Base-by-base conservation (phyloP, 2,113 vertebrate species). In the Rhinopithecus roxellana region DNA sequence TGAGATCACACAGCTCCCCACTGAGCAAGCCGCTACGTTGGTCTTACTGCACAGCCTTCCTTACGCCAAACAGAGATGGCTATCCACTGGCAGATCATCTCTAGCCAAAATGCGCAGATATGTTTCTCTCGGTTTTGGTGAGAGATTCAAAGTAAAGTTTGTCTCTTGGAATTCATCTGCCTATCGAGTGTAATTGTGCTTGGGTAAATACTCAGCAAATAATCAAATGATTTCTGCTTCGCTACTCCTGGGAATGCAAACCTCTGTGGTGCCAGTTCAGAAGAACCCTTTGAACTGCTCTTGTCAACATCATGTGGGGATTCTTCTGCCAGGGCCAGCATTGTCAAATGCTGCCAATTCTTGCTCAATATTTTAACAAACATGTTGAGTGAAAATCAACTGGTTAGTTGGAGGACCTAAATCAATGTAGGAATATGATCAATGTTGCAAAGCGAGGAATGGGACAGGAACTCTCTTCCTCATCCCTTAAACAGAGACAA, bases 281-380 rank as follows among this genome's bases (percentile, higher is more conserved):
- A 89, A 74, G n/a, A 77, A 20, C n/a, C 40, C 87, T 93, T 85
- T 78, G 52, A 78, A n/a, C 40, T 35, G 61, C 25, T 97, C 50
- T 88, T 87, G 77, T 81, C 45, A 89, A 90, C 88, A 93, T 81
- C 50, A 55, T 30, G 64, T 97, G 80, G 77, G 35, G 61, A 35
- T 79, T 89, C 38, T 95, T 61, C 50, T 74, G 43, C 85, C 67
- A 86, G 87, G 57, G 52, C 67, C 77, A 93, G 64, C 72, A 35
- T 69, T 52, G 57, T 61, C 77, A 1, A 0, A 14, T 67, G 69
- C 35, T 61, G 78, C 90, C 90, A 88, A 50, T 88, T 88, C 86
- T 94, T 59, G 32, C 45, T 96, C 40, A 57, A 40, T 84, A 85
- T 61, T 96, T 95, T 90, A 48, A n/a, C 81, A 48, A 92, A 67